A percentile compares a stretch with the other conserved stretches of the same genome.
These are phyloP conservation scores for Gallinago stenura DNA, from an alignment of 2,797 vertebrate species.

Conservation along the genomic window DNA sequence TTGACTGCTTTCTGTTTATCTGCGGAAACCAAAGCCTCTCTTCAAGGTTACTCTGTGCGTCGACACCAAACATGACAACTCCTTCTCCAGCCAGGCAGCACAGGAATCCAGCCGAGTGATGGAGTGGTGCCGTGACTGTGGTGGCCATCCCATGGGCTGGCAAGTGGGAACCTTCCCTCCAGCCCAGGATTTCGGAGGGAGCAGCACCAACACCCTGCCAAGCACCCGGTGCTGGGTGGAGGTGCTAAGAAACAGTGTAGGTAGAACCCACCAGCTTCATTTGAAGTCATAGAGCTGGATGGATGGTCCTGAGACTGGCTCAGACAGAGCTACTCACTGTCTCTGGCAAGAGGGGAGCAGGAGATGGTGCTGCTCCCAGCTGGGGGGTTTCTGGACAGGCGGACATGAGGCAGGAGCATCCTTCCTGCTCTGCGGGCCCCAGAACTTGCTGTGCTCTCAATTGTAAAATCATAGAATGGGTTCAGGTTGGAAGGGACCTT, in stretches of 20 bases:
- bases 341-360: background rate
- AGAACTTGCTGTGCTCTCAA: accelerated
- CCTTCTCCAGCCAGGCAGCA: background rate
- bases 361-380: accelerated
- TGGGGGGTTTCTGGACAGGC: background rate
- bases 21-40: background rate
- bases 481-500: too few species aligned
- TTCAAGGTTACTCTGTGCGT: background rate
- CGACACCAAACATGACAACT: background rate
- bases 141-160: background rate
- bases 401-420: background rate
- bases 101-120: accelerated
- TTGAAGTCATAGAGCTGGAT: background rate
- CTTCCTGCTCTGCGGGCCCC: background rate
- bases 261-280: background rate
- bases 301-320: background rate
- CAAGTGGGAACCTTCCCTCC: background rate
- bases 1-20: background rate
- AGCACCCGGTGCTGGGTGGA: background rate
- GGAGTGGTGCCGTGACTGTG: background rate
- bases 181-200: accelerated
- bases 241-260: accelerated
- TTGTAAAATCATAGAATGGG: too few species aligned
- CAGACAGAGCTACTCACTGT: accelerated
- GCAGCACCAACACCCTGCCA: background rate